phyloP scores from a whole-genome alignment of 2,888 invertebrate genomes.

The Drosophila niveifrons region DNA sequence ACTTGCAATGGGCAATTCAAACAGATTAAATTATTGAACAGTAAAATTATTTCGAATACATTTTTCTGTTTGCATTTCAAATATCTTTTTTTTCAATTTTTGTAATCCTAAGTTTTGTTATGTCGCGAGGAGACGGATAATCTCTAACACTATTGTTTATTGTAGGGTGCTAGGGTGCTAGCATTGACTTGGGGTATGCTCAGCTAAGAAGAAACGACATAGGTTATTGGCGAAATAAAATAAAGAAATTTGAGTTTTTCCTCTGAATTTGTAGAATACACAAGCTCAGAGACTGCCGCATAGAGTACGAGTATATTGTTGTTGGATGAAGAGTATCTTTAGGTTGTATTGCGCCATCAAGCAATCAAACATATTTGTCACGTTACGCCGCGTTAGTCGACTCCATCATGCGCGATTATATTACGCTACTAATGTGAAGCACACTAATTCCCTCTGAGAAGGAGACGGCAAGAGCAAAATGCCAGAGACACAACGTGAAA shows the following conservation, averaged over 20 bases:
- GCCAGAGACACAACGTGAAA: not conserved
- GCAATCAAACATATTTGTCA: constrained; percentile 27
- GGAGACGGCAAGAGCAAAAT: not conserved
- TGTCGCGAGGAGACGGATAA: not conserved
- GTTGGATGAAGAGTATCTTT: not conserved
- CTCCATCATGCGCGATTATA: constrained; percentile 34
- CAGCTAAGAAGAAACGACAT: no score
- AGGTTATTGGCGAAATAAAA: no score
- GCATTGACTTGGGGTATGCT: not conserved
- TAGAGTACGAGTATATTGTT: no score
- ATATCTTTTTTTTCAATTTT: not conserved
- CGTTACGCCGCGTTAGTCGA: constrained; percentile 25
- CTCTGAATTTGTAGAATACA: no score
- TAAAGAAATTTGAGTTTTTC: no score
- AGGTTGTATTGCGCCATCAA: not conserved
- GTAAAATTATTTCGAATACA: not conserved
- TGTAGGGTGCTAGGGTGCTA: not conserved
- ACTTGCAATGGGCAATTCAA: no score
- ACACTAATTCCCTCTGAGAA: constrained; percentile 34
- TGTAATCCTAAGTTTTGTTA: not conserved
- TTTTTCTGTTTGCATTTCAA: not conserved
- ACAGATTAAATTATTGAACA: no score
- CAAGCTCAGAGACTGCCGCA: no score
- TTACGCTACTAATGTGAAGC: constrained; percentile 44
- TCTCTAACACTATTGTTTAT: not conserved